Evolutionary conservation across 2,797 vertebrate genomes (phyloP), one percentile per base, ranked within the genome.

Genomic region (Brotula barbata): DNA sequence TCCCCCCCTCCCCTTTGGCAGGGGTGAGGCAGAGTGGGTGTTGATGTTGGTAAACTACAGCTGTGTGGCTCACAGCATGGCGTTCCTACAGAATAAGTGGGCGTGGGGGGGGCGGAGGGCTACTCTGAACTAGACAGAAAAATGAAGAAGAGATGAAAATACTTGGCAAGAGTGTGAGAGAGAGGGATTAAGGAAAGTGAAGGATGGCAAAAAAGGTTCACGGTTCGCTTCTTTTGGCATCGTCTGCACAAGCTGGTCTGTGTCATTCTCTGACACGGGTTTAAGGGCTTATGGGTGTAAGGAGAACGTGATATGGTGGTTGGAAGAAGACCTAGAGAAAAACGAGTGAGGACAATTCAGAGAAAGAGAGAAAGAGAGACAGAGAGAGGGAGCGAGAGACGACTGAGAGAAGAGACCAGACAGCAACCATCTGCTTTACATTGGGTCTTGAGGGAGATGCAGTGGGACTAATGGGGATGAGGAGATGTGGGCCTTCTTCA

Each of bases 371-470:
- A 71, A 20, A 16, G n/a, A 39, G 31, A 43, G 47, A 65, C 53
- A 64, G 20, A 52, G 59, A 56, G 20, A 47, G 28, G 22, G 40
- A 16, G 41, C 47, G 28, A 59, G 19, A 20, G 14, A 36, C 43
- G 21, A 42, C 64, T 75, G 57, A 78, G 60, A 68, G 70, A 67
- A 40, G 34, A 65, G 63, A 57, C 48, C 54, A 81, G 83, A 83
- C 75, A 79, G 34, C 78, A 78, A 65, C 58, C 85, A 87, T 87
- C 85, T 87, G 88, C 70, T 83, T 81, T 69, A 55, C 33, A 76
- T 88, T 80, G 82, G 58, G 19, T 61, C 50, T 53, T 28, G 7
- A 46, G 20, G 49, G 54, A 60, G 59, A 73, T 58, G 50, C 11
- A 14, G 34, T 45, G 45, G 25, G 58, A 62, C 49, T 61, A 51